Base-by-base conservation (phyloP, 2,888 invertebrate genomes). In the Xanthorhoe spadicearia region DNA sequence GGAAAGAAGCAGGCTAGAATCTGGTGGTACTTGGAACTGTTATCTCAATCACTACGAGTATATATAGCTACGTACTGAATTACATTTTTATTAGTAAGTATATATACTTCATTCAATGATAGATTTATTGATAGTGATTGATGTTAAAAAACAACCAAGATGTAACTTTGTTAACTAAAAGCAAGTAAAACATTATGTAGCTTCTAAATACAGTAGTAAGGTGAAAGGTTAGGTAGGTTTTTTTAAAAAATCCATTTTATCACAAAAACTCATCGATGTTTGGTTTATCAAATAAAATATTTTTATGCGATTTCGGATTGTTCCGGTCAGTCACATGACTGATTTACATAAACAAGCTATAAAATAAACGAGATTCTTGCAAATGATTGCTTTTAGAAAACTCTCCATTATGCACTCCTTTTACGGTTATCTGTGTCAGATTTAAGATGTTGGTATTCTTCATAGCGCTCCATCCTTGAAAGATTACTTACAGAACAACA, bases 341-440 rank as follows among this genome's bases (percentile, higher is more conserved):
- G 15, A 70, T 75, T 75, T 69, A 61, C 73, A 71, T 73, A 69
- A 72, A 72, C 52, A 19, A 15, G 49, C 32, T 17, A 63, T 73
- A 64, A 70, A 73, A 70, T 50, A 57, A 54, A 53, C 64, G 54
- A 62, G 61, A 69, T 64, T 66, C 61, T 52, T 58, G 61, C 49
- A 58, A 53, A 65, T 46, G 38, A 63, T 38, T 23, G n/a, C 32
- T 68, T 68, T 64, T 64, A 63, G 61, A 57, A 57, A 54, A 68
- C 64, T 66, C 61, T 62, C 65, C 61, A 35, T 54, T 55, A 54
- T 49, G 18, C 15, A 2, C 58, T 13, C 18, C 17, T 6, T 15
- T 49, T 35, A 35, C 7, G 43, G 50, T 23, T 4, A 61, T 49
- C 54, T 55, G 38, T 49, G 54, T 49, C 61, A 61, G 53, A 0